Evolutionary conservation across 2,888 invertebrate species (phyloP).

Genomic region (Anorthoa munda): DNA sequence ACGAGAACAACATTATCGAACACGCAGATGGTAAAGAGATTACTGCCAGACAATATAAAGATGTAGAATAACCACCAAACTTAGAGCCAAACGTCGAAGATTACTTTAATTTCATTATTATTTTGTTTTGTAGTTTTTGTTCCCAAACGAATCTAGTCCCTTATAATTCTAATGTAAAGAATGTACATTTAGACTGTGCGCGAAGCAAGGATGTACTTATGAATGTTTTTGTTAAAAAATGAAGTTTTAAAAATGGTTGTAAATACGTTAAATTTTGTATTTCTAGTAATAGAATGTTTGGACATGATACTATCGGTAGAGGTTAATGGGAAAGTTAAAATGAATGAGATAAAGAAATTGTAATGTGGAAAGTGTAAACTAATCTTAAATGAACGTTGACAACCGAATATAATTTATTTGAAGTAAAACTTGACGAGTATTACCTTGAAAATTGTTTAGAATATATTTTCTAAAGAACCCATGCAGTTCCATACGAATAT

Average conservation of each 20-base stretch:
- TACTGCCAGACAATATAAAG: conserved; percentile 84
- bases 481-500: conserved; percentile 85
- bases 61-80: conserved; percentile 70
- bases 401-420: conserved; percentile 76
- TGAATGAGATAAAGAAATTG: conserved; percentile 74
- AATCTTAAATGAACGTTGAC: conserved; percentile 79
- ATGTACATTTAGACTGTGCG: conserved; percentile 89
- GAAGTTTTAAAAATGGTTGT: conserved; percentile 87
- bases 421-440: conserved; percentile 62
- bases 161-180: conserved; percentile 82
- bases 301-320: conserved; percentile 85
- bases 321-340: conserved; percentile 77
- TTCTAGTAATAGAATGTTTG: conserved; percentile 90
- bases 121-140: conserved; percentile 79
- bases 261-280: conserved; percentile 91
- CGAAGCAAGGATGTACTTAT: conserved; percentile 89
- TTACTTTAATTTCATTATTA: conserved; percentile 70
- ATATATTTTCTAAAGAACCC: conserved; percentile 80
- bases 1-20: conserved; percentile 58
- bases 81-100: conserved; percentile 75
- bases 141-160: conserved; percentile 88
- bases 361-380: conserved; percentile 79
- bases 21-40: conserved; percentile 60
- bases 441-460: conserved; percentile 71
- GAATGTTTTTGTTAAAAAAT: conserved; percentile 87